A percentile compares a stretch with the other conserved stretches of the same genome.
Conservation (phyloP, 2,113 vertebrate species). For the Herpetotheres cachinnans region DNA sequence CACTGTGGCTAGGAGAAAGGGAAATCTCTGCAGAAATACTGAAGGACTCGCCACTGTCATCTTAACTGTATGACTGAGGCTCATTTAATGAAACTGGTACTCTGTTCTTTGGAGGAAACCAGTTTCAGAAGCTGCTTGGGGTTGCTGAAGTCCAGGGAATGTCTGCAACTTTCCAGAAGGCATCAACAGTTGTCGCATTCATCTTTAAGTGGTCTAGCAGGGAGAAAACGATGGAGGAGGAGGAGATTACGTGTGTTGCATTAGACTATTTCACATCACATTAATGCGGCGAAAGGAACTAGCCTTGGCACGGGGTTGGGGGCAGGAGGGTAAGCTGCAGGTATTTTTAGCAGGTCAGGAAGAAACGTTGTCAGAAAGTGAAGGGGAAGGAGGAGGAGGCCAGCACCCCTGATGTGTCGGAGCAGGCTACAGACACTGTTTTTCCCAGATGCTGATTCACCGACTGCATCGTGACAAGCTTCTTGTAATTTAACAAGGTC, state of each 20-base stretch:
- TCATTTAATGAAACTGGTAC: neutral
- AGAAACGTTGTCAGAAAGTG: neutral
- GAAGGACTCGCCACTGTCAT: neutral
- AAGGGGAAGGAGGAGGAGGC: neutral
- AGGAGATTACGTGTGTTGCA: fast-evolving
- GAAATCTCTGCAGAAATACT: neutral
- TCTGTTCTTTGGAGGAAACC: neutral
- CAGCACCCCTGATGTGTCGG: neutral
- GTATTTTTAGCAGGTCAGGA: neutral
- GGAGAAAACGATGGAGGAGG: neutral
- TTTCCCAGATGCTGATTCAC: neutral
- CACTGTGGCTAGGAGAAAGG: neutral
- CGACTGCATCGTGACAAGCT: neutral
- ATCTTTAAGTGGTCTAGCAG: neutral
- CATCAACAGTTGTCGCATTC: fast-evolving
- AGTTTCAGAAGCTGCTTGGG: neutral
- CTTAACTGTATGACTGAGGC: neutral
- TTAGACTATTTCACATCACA: fast-evolving
- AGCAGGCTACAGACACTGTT: neutral
- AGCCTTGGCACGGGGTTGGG: neutral
- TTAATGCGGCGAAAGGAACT: fast-evolving
- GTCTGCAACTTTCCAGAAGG: neutral
- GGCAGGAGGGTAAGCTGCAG: neutral
- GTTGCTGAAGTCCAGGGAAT: fast-evolving
- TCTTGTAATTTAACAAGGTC: neutral